Base-by-base conservation (phyloP, 2,888 invertebrate genomes). In the Pardosa pseudoannulata region DNA sequence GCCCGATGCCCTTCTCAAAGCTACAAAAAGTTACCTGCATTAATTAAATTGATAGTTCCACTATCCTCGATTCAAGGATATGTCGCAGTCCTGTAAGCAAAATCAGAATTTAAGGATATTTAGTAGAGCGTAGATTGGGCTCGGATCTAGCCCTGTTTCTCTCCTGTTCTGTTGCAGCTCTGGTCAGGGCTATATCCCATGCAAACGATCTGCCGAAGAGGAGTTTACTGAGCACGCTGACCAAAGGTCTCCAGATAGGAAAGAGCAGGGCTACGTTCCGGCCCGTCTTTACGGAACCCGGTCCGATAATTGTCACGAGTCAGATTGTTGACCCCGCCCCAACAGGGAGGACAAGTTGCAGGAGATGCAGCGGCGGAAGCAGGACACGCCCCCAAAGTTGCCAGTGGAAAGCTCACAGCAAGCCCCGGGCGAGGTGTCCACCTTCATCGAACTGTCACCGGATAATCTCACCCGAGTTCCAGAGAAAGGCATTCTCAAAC, bases 401-500 rank as follows among this genome's bases (percentile, higher is more conserved):
- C 86, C 86, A 36, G 41, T 73, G 62, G 73, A 78, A 16, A 78
- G 67, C 68, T 23, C 72, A 19, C 71, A 32, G n/a, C 75, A 67
- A 32, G 41, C 78, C 41, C 67, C 56, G 11, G 72, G 65, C 11
- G 87, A 86, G 39, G 39, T 78, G 46, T 88, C 88, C 67, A 89
- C 96, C 81, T 96, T 96, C 92, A 95, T 96, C 91, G 96, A 96
- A 92, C 94, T 96, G 81, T 94, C 94, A 89, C 94, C 94, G 87
- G 95, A 95, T 92, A 95, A 94, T 90, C 93, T 95, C 91, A 93
- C 94, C 70, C 95, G 95, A 91, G 93, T 95, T 89, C 96, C 96
- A 90, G 96, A 97, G 93, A 97, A 97, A 93, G 97, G 97, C 87
- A 97, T 97, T 91, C 94, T 97, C 91, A 97, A 97, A 94, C 89